Conservation (phyloP, 2,797 vertebrate species). For the Todus mexicanus region DNA sequence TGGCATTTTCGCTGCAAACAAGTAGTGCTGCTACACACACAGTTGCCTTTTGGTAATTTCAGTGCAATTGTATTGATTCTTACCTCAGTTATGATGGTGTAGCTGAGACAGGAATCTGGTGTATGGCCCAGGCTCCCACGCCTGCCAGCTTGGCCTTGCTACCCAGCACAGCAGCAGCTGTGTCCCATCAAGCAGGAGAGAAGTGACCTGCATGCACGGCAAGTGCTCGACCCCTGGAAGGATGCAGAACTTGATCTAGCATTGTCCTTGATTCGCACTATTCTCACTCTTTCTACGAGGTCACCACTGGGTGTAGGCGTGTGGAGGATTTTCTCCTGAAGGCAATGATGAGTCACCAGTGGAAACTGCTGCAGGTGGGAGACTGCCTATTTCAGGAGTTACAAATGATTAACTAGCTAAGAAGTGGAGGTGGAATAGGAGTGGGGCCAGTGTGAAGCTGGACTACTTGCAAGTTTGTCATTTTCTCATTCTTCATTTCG, state of each 20-base stretch:
- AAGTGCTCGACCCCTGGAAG: background rate
- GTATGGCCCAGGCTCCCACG: accelerated
- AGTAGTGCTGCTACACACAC: background rate
- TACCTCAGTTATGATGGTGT: background rate
- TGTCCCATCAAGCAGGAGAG: background rate
- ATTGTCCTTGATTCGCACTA: background rate
- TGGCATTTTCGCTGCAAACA: background rate
- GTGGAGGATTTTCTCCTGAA: background rate
- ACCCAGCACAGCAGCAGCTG: background rate
- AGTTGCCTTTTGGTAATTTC: background rate
- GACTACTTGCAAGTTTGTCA: background rate
- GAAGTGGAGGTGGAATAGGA: background rate
- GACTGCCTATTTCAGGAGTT: background rate
- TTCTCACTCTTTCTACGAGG: background rate
- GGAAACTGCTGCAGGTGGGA: background rate
- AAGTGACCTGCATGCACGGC: background rate
- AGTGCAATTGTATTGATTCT: background rate
- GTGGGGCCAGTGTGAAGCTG: background rate
- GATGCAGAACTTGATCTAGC: background rate
- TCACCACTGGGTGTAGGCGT: background rate
- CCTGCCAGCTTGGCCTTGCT: background rate
- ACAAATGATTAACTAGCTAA: accelerated
- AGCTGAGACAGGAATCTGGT: background rate
- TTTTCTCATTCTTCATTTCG: background rate
- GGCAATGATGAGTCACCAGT: background rate